These are phyloP conservation scores for Dryobotodes eremita DNA, from an alignment of 2,888 invertebrate genomes.

Conservation along the genomic window DNA sequence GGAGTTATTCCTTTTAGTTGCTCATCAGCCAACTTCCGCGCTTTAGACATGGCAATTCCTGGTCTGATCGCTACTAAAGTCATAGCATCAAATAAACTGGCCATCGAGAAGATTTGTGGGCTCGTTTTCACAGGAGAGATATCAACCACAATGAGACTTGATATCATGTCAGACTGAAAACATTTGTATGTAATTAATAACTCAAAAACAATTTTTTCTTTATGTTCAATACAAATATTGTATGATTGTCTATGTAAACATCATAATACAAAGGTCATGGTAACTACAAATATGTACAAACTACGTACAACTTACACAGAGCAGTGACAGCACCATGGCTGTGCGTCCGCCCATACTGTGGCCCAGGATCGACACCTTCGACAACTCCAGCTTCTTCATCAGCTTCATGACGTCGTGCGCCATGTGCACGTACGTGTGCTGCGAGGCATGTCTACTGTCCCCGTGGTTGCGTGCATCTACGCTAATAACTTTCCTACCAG, in stretches of 20 bases:
- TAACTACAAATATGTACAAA: constrained; percentile 51
- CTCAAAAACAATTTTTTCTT: neutral
- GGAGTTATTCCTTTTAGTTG: constrained; percentile 91
- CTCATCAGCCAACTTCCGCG: constrained; percentile 92
- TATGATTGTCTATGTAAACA: neutral
- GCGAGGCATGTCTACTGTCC: constrained; percentile 95
- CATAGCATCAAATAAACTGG: constrained; percentile 93
- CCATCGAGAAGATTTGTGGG: constrained; percentile 92
- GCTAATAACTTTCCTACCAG: constrained; percentile 94
- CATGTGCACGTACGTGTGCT: constrained; percentile 95
- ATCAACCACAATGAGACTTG: constrained; percentile 93
- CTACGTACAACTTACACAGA: constrained; percentile 89
- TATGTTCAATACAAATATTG: neutral
- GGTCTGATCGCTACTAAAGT: constrained; percentile 90
- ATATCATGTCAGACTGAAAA: constrained; percentile 91
- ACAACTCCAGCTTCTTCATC: constrained; percentile 91
- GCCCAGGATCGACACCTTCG: constrained; percentile 94
- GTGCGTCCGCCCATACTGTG: constrained; percentile 99
- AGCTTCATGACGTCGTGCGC: constrained; percentile 91
- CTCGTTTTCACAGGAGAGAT: constrained; percentile 93
- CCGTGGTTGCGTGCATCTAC: constrained; percentile 99
- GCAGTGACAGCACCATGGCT: constrained; percentile 95
- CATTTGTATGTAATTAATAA: neutral
- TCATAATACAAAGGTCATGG: neutral
- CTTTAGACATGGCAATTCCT: constrained; percentile 92